Evolutionary conservation across 1,140 invertebrate species (phyloP).

Genomic region (Plectrocnemia conspersa): DNA sequence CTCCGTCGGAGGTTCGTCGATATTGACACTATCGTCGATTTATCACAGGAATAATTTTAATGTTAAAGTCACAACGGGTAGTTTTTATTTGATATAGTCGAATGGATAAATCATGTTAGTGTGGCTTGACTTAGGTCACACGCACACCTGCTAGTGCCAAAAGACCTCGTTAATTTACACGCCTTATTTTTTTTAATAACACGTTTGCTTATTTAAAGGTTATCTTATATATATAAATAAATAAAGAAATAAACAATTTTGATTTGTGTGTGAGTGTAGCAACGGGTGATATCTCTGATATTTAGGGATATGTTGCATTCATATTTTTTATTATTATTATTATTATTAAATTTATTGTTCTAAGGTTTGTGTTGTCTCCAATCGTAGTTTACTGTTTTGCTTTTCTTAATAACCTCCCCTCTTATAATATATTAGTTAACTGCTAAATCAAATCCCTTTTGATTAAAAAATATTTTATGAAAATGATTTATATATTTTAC

Average conservation of each 20-base stretch:
- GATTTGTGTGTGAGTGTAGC: conserved; percentile 46
- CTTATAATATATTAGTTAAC: not conserved
- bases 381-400: conserved; percentile 32
- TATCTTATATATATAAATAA: too few species aligned
- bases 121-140: conserved; percentile 24
- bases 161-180: conserved; percentile 33
- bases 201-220: conserved; percentile 21
- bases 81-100: conserved; percentile 34
- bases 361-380: conserved; percentile 36
- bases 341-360: conserved; percentile 53
- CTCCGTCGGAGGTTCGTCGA: too few species aligned
- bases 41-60: conserved; percentile 31
- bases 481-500: too few species aligned
- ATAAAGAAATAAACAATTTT: too few species aligned
- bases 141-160: conserved; percentile 36
- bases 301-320: conserved; percentile 54
- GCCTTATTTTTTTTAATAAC: conserved; percentile 22
- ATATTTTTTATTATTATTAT: too few species aligned
- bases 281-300: conserved; percentile 53
- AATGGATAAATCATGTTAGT: conserved; percentile 29
- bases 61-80: conserved; percentile 36
- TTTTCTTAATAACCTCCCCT: conserved; percentile 16
- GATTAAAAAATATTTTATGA: too few species aligned
- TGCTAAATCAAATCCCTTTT: not conserved
- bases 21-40: too few species aligned